phyloP scores from a whole-genome alignment of 2,888 invertebrate genomes.

The Agriopis marginaria region DNA sequence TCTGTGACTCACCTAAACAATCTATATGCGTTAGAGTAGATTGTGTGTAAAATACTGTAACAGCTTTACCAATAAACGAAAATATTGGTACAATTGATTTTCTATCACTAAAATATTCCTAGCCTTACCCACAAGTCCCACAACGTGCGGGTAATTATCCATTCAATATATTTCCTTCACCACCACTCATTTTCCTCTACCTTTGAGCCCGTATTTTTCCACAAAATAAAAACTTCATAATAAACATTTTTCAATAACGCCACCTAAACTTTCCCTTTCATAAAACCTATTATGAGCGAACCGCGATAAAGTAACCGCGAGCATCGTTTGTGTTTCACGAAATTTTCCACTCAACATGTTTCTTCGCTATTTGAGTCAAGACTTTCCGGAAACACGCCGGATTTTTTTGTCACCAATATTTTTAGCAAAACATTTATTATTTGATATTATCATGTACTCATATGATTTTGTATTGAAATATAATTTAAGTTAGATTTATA shows the following conservation, averaged over 20 bases:
- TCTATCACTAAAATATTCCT: too few species aligned
- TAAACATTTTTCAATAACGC: constrained; percentile 32
- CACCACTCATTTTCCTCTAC: background rate
- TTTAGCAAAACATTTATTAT: constrained; percentile 19
- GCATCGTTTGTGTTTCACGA: constrained; percentile 38
- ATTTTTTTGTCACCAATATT: constrained; percentile 26
- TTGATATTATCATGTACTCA: background rate
- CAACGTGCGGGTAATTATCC: too few species aligned
- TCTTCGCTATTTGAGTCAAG: constrained; percentile 27
- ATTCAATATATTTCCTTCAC: too few species aligned
- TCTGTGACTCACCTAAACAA: too few species aligned
- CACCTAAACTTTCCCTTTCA: constrained; percentile 24
- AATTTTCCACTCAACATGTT: constrained; percentile 39
- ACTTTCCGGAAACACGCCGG: constrained; percentile 22
- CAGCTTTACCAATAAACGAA: too few species aligned
- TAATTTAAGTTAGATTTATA: too few species aligned
- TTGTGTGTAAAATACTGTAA: too few species aligned
- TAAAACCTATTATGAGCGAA: constrained; percentile 29
- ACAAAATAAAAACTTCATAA: constrained; percentile 27
- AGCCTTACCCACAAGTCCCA: too few species aligned
- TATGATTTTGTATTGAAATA: too few species aligned
- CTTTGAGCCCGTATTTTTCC: background rate
- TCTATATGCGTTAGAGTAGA: too few species aligned
- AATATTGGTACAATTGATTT: too few species aligned
- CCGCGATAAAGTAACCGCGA: constrained; percentile 37